Percentiles rank a stretch among this genome's conserved stretches.
These are phyloP conservation scores for Otolemur garnettii DNA, from an alignment of 2,113 vertebrate genomes.

Conservation along the genomic window DNA sequence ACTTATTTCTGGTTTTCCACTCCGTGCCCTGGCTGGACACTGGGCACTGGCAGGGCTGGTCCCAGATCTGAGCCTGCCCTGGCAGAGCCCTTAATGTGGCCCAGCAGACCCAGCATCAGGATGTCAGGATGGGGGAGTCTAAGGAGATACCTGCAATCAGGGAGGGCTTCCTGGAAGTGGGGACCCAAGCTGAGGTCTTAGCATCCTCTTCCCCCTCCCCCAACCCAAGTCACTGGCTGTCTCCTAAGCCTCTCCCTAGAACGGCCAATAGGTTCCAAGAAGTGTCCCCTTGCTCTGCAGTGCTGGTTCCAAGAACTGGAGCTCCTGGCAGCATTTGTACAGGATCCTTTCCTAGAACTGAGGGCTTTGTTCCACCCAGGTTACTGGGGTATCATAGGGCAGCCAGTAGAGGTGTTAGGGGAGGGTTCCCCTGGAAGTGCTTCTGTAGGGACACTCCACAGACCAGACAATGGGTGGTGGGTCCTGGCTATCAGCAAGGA, in stretches of 20 bases:
- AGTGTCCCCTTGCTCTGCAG: neutral
- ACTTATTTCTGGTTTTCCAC: neutral
- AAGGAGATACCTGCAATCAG: neutral
- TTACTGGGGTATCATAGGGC: constrained; percentile 1
- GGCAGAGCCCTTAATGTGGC: neutral
- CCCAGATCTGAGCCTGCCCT: neutral
- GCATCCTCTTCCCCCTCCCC: neutral
- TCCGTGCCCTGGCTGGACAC: neutral
- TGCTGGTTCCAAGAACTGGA: constrained; percentile 69
- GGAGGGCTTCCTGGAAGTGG: constrained; percentile 49
- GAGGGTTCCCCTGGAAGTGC: neutral
- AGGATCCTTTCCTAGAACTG: constrained; percentile 75
- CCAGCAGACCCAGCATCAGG: neutral
- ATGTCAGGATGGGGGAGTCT: neutral
- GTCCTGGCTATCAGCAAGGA: neutral
- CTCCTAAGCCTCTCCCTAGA: constrained; percentile 53
- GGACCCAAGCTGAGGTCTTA: neutral
- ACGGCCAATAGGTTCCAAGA: constrained; percentile 69
- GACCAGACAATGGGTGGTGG: neutral
- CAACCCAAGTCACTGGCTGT: neutral
- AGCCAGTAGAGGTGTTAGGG: neutral
- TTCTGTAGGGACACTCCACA: neutral
- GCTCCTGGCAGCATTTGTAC: constrained; percentile 61
- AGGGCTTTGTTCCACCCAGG: neutral
- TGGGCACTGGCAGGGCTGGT: neutral